These are phyloP conservation scores for Helobdella robusta DNA, from an alignment of 2,888 invertebrate species.

Conservation along the genomic window DNA sequence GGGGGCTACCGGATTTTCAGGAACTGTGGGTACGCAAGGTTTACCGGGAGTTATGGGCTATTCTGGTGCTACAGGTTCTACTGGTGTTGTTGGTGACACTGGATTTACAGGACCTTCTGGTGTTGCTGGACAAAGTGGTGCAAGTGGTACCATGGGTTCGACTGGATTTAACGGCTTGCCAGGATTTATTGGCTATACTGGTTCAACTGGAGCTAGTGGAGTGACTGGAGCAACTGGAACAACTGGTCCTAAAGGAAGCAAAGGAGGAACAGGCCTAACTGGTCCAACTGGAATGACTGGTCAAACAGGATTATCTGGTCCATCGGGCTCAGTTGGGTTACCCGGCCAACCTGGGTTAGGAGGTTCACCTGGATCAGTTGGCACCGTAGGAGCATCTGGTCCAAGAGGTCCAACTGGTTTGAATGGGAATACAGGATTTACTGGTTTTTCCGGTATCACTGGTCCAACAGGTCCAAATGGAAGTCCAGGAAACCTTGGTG, in stretches of 20 bases:
- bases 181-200: conserved; percentile 36
- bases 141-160: conserved; percentile 23
- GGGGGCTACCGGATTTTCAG: conserved; percentile 25
- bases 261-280: neutral
- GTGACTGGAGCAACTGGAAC: conserved; percentile 14
- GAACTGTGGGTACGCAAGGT: no score
- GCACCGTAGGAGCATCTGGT: neutral
- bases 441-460: neutral
- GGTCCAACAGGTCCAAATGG: conserved; percentile 13
- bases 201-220: conserved; percentile 23
- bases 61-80: neutral
- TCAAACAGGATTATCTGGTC: neutral
- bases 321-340: neutral
- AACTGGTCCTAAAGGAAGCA: neutral
- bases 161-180: conserved; percentile 28
- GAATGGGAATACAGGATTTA: neutral
- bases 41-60: no score
- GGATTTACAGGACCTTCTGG: conserved; percentile 28
- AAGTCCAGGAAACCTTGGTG: neutral
- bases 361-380: neutral
- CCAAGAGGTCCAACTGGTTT: neutral
- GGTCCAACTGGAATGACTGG: conserved; percentile 7
- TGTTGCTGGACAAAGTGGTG: conserved; percentile 44
- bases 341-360: neutral
- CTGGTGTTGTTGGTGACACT: neutral